Evolutionary conservation across 2,113 vertebrate genomes (phyloP), one percentile per base, ranked within the genome.

Genomic region (Ophiodon elongatus): DNA sequence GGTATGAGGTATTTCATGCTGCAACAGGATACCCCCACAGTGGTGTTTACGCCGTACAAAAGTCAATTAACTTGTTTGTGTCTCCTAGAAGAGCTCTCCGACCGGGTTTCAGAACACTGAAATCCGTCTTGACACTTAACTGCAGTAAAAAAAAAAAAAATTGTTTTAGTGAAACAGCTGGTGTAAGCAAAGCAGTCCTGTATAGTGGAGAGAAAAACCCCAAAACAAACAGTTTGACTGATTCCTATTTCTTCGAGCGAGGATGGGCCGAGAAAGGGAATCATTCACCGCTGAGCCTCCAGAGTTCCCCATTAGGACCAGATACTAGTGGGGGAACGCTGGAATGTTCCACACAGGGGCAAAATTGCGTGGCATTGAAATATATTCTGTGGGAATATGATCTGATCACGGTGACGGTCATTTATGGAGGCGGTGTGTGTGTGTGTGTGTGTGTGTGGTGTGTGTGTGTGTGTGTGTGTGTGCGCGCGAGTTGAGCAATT

Each of bases 271-370:
- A 80, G 68, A 72, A 64, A 86, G 75, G 84, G 87, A 88, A 80
- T 74, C 66, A 41, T 69, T 83, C 57, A 76, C 63, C 17, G 62
- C 72, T 75, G 76, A 84, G 81, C 25, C 39, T 72, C 54, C 59
- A 43, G 27, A 75, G 62, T 54, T 76, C 82, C 81, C 81, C 79
- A 64, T 89, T 73, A 76, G 83, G 62, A 82, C 19, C 63, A 80
- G 84, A 84, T 79, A 79, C 73, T 70, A 67, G 72, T 76, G 15
- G 85, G 84, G 37, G 56, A 57, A 33, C 1, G 0, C 57, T 60
- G 85, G 86, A 85, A 90, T 85, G 81, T 86, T 76, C 71, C 66
- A 89, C 29, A 85, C 60, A 47, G 43, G 64, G 60, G 64, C 71
- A 52, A 27, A 74, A 59, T 33, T 67, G 71, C 41, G 27, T 73